Evolutionary conservation across 1,140 invertebrate genomes (phyloP), one percentile per base, ranked within the genome.

Genomic region (Zophobas atratus): DNA sequence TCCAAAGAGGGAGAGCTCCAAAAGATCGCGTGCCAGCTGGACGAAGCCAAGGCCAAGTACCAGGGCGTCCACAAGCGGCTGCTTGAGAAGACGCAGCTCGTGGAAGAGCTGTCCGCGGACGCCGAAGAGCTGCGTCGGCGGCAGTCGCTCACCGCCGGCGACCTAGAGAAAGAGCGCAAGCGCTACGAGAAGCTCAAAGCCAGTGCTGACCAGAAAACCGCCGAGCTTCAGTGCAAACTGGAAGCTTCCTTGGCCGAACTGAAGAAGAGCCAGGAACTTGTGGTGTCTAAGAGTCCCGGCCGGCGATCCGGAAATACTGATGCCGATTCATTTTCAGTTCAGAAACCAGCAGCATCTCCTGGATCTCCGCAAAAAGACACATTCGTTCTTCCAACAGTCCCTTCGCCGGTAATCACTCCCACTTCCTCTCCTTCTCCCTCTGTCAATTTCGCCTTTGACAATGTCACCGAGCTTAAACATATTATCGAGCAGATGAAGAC

Each of bases 261-360:
- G 51, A 81, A 80, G 76, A 80, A 82, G 48, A 82, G 81, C 35
- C 81, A 83, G 77, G 78, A 84, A 56, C 72, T 83, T 74, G 79
- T 79, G 80, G 81, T 81, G 75, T 77, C 77, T 39, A 80, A 77
- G 53, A 75, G 78, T 79, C 72, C 56, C 3, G 60, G 43, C 49
- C 48, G 43, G 41, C 63, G 73, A 56, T 32, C 73, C 79, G 70
- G 70, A 72, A 79, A 81, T 83, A 84, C 80, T 85, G 83, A 86
- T 79, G 78, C 63, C 77, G 60, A 81, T 80, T 83, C 79, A 80
- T 72, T 86, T 86, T 84, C 82, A 85, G 85, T 84, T 83, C 72
- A 79, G 77, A 76, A 81, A 80, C 6, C 84, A 82, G 57, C 81
- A 82, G 76, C 84, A 82, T 53, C 79, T 83, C 48, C 77, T 79